Evolutionary conservation across 2,888 invertebrate species (phyloP), one percentile per base, ranked within the genome.

Genomic region (Acanthopleura granulata): DNA sequence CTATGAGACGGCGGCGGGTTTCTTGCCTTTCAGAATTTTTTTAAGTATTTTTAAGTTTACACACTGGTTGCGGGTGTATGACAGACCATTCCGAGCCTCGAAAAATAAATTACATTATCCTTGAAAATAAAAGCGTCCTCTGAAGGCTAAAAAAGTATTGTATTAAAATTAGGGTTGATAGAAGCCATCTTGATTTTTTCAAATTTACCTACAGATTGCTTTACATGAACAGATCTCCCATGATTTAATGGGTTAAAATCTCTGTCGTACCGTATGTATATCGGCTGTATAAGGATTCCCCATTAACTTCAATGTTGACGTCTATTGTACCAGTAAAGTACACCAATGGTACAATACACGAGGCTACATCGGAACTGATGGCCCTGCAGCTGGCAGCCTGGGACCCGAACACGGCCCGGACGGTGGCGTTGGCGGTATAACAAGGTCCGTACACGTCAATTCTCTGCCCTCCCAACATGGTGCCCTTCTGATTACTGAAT

Each of bases 401-500:
- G 25, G 22, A 27, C 16, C 25, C 66, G 6, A 66, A 27, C 3
- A 6, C 25, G 1, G 29, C 29, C 25, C 25, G 22, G 16, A 25
- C 25, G 16, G 25, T 16, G 16, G 15, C 29, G 6, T 27, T 25
- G 18, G 22, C 29, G 16, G 22, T 27, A 25, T 22, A 66, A 14
- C 66, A 66, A 16, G 66, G 66, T 3, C 66, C 66, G 25, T 27
- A 27, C 25, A 66, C 66, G 29, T 22, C 22, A 66, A 66, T 27
- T 14, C 16, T 6, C 25, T 66, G 15, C 16, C 66, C 66, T 16
- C 66, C 66, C 18, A 66, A 66, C 66, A 66, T 66, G 15, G 25
- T 66, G 15, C 66, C 66, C 6, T 22, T 27, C 25, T 9, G 6
- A 27, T 22, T 27, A 14, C 29, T 66, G 22, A 66, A 66, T 16